These are phyloP conservation scores for Nymphicus hollandicus DNA, from an alignment of 2,113 vertebrate genomes.

Conservation along the genomic window DNA sequence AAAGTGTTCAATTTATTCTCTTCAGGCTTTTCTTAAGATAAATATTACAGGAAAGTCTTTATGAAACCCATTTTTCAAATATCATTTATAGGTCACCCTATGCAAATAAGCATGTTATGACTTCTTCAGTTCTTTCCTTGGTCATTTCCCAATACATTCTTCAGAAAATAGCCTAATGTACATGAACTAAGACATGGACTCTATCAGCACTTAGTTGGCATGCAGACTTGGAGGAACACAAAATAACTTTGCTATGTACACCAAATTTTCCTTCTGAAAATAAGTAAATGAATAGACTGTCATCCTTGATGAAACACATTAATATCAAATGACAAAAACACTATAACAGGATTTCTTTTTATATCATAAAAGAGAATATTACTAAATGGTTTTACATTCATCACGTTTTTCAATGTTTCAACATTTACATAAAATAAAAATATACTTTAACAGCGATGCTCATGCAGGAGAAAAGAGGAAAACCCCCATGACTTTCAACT, in stretches of 20 bases:
- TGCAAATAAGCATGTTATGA: fast-evolving
- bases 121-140: not conserved
- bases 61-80: not conserved
- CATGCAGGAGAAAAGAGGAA: conserved; percentile 48
- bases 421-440: not conserved
- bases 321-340: not conserved
- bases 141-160: not conserved
- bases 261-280: not conserved
- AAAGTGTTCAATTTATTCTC: not conserved
- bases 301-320: not conserved
- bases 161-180: not conserved
- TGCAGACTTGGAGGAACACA: not conserved
- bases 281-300: not conserved
- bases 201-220: not conserved
- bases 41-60: not conserved
- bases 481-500: not conserved
- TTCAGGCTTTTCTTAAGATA: not conserved
- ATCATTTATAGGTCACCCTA: not conserved
- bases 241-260: not conserved
- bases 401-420: not conserved
- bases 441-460: not conserved
- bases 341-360: not conserved
- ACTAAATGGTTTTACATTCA: not conserved
- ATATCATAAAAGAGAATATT: not conserved
- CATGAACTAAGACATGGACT: not conserved